phyloP scores from a whole-genome alignment of 2,797 vertebrate species.

The Danio tinwini region DNA sequence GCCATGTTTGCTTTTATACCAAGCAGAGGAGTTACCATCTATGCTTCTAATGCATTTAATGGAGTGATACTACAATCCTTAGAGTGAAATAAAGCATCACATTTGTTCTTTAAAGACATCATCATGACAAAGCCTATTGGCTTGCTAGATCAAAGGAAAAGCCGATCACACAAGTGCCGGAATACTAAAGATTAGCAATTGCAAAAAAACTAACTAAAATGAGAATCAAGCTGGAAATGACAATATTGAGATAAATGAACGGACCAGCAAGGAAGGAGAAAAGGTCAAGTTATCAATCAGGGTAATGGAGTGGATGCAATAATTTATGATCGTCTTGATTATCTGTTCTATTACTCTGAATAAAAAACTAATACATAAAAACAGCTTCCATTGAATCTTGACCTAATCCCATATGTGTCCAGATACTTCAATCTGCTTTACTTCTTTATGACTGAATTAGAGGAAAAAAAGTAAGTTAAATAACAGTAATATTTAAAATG shows the following conservation, averaged over 20 bases:
- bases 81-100: conserved; percentile 18
- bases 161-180: conserved; percentile 21
- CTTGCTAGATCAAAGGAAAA: conserved; percentile 1
- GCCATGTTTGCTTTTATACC: not conserved
- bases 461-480: not conserved
- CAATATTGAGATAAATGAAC: conserved; percentile 2
- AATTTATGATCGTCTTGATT: conserved; percentile 1
- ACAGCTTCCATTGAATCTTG: not conserved
- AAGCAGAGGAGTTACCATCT: not conserved
- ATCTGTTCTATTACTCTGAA: not conserved
- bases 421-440: not conserved
- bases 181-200: conserved; percentile 31
- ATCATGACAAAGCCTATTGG: not conserved
- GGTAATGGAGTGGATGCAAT: conserved; percentile 17
- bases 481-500: not conserved
- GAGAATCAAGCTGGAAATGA: conserved; percentile 7
- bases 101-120: conserved; percentile 20
- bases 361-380: conserved; percentile 5
- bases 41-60: conserved; percentile 15
- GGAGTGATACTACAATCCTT: not conserved
- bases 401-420: not conserved
- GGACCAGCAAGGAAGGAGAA: conserved; percentile 12
- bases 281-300: conserved; percentile 41
- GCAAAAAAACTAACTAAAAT: conserved; percentile 20
- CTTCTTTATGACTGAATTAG: not conserved